Base-by-base conservation (phyloP, 2,113 vertebrate genomes). In the Ammospiza nelsoni region DNA sequence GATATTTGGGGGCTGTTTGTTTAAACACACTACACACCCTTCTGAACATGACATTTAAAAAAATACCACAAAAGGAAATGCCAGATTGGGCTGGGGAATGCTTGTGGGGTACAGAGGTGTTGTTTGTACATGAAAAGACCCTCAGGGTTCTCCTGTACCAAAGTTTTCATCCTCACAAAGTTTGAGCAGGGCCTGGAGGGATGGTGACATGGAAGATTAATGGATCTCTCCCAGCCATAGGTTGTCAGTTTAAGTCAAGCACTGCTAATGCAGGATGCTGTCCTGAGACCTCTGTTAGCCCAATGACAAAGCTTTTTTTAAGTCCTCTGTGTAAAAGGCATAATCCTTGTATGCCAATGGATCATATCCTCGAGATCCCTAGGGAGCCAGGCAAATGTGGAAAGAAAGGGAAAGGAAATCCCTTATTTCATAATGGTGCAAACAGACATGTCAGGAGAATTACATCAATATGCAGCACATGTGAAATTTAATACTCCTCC, bases 391-490 rank as follows among this genome's bases (percentile, higher is more conserved):
- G 79, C 72, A 74, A 90, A 92, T 43, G 91, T 92, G 92, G 92
- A 95, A 96, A 97, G 93, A 94, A 95, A 96, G 71, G 88, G 94
- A 97, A 96, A 98, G 96, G 95, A 97, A 96, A 96, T 87, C 90
- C 95, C 91, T 96, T 93, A 94, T 97, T 98, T 98, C 87, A 96
- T 97, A 96, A 97, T 90, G 96, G 96, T 87, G 84, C 95, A 96
- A 98, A 96, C 96, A 97, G 95, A 96, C 96, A 83, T 94, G 61
- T 93, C 93, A 95, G 91, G 91, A 97, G 94, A 97, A 97, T 97
- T 96, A 96, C 74, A 94, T 96, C 91, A 97, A 92, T 88, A 89
- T 90, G 44, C 84, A 97, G 91, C 91, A 95, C 89, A 91, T 83
- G 90, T 95, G 97, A 94, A 97, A 97, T 94, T 75, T 78, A 97